Conservation (phyloP, 1,140 invertebrate species). For the Metopolophium dirhodum region DNA sequence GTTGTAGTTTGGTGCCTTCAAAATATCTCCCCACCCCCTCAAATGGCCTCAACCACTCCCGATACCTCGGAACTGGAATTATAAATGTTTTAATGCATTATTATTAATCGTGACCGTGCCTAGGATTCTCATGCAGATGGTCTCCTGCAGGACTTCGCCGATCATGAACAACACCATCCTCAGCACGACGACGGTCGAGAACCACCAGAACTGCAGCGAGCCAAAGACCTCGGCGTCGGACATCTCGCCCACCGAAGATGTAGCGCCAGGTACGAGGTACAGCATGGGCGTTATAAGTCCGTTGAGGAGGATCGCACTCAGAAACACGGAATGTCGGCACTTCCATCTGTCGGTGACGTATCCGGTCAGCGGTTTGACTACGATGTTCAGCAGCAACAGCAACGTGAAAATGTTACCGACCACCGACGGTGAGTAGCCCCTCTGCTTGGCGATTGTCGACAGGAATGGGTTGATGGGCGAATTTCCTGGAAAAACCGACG, state of each 20-base stretch:
- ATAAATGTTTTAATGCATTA: too few species aligned
- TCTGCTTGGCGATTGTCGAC: conserved; percentile 22
- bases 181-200: not conserved
- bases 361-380: conserved; percentile 27
- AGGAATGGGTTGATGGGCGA: conserved; percentile 19
- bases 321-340: not conserved
- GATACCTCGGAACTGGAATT: too few species aligned
- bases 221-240: not conserved
- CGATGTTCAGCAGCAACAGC: not conserved
- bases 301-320: not conserved
- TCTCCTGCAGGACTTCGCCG: conserved; percentile 30
- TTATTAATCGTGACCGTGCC: not conserved
- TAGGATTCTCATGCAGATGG: not conserved
- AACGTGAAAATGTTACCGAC: not conserved
- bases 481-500: not conserved
- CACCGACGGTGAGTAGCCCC: not conserved
- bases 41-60: too few species aligned
- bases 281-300: not conserved
- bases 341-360: conserved; percentile 42
- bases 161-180: conserved; percentile 29
- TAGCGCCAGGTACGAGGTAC: not conserved
- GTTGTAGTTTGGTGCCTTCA: too few species aligned
- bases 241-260: not conserved
- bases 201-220: conserved; percentile 10
- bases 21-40: too few species aligned